A percentile compares a stretch with the other conserved stretches of the same genome.
phyloP scores from a whole-genome alignment of 1,140 invertebrate genomes.

The Cotesia glomerata region DNA sequence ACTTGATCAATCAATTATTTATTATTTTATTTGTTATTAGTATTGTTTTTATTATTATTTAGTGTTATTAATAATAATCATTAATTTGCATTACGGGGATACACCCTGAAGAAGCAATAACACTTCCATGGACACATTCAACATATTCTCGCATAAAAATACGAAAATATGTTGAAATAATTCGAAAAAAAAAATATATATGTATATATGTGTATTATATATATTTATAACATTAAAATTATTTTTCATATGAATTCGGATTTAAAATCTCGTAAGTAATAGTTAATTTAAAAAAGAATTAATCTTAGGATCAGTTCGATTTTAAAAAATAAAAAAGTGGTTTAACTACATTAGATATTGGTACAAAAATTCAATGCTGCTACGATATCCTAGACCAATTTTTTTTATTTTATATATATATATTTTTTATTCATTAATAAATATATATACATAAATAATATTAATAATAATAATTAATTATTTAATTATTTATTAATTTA shows the following conservation, averaged over 20 bases:
- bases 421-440: slow-evolving; percentile 8
- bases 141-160: slow-evolving; percentile 18
- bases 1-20: background rate
- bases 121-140: slow-evolving; percentile 4
- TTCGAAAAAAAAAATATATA: background rate
- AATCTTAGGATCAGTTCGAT: background rate
- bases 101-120: no score
- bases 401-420: slow-evolving; percentile 35
- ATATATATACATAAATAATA: slow-evolving; percentile 7
- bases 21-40: slow-evolving; percentile 11
- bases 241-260: background rate
- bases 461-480: slow-evolving; percentile 15
- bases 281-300: background rate
- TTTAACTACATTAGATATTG: slow-evolving; percentile 58
- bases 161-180: background rate
- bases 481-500: slow-evolving; percentile 27
- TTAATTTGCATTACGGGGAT: background rate
- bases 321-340: slow-evolving; percentile 44
- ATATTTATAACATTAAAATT: background rate
- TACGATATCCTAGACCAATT: slow-evolving; percentile 57
- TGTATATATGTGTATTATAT: background rate
- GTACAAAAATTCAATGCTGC: slow-evolving; percentile 63
- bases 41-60: slow-evolving; percentile 16
- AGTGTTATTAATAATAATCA: background rate
- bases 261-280: background rate